These are phyloP conservation scores for Toxostoma redivivum DNA, from an alignment of 2,113 vertebrate species.

Conservation along the genomic window DNA sequence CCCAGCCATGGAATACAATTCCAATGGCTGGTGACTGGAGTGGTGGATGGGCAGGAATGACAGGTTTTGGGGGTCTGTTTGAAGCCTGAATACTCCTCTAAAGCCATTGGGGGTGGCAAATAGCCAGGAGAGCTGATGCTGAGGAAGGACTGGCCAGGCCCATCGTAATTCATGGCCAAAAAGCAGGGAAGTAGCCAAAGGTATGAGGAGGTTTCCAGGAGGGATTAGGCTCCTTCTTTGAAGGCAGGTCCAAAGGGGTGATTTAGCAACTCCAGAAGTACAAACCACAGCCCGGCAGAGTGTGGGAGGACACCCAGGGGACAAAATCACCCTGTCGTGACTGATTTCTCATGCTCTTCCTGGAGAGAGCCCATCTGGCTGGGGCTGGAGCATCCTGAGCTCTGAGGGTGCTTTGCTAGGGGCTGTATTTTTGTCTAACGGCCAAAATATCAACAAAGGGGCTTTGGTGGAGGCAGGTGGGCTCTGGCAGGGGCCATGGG, in stretches of 20 bases:
- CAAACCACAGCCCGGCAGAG: neutral
- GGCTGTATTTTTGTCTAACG: neutral
- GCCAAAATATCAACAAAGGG: neutral
- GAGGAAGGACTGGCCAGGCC: neutral
- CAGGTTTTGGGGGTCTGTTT: neutral
- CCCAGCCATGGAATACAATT: neutral
- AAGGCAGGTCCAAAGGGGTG: neutral
- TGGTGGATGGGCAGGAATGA: fast-evolving
- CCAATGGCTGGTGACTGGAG: neutral
- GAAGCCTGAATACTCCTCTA: neutral
- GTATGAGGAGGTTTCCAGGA: neutral
- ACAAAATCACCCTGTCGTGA: neutral
- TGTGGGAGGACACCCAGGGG: neutral
- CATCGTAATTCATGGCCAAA: neutral
- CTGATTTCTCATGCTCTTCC: neutral
- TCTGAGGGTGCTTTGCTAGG: neutral
- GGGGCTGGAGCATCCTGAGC: neutral
- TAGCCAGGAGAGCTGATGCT: neutral
- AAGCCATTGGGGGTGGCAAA: neutral
- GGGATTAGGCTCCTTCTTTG: neutral
- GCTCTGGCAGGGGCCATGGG: fast-evolving
- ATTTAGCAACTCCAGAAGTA: neutral
- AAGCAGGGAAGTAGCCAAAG: neutral
- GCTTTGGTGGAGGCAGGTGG: neutral
- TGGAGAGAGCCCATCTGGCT: conserved; percentile 20